Evolutionary conservation across 2,888 invertebrate genomes (phyloP).

Genomic region (Caprella mutica): DNA sequence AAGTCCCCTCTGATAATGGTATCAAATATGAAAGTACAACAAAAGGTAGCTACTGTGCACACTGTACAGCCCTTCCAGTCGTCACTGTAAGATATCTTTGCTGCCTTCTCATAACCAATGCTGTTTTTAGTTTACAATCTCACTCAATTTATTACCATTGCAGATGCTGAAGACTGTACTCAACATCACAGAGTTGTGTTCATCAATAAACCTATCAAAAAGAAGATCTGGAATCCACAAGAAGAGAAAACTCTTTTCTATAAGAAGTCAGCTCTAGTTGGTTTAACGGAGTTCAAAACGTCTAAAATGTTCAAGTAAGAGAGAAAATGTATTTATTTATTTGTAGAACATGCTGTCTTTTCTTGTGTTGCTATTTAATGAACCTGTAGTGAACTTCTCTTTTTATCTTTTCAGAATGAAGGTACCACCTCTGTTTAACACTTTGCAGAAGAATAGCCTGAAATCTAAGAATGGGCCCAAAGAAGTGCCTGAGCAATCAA

Average conservation of each 20-base stretch:
- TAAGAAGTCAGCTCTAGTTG: constrained; percentile 19
- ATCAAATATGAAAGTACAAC: too few species aligned
- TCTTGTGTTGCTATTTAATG: neutral
- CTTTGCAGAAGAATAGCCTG: neutral
- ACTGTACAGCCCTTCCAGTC: too few species aligned
- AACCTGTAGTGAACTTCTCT: neutral
- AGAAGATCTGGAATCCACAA: constrained; percentile 24
- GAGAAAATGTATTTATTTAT: neutral
- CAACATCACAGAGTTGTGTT: constrained; percentile 21
- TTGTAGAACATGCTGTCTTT: neutral
- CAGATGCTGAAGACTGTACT: constrained; percentile 23
- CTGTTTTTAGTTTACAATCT: too few species aligned
- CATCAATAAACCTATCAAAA: constrained; percentile 29
- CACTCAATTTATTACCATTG: too few species aligned
- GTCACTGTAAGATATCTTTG: too few species aligned
- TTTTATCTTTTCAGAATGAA: constrained; percentile 14
- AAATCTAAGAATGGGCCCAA: neutral
- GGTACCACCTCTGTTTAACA: constrained; percentile 1
- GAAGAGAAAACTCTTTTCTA: constrained; percentile 25
- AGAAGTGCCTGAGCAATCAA: too few species aligned
- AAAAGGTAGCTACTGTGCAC: too few species aligned
- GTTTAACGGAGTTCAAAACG: neutral
- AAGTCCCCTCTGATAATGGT: too few species aligned
- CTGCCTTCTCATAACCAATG: too few species aligned
- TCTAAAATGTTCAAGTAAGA: neutral